These are phyloP conservation scores for Stegostoma tigrinum DNA, from an alignment of 2,113 vertebrate genomes.

Conservation along the genomic window DNA sequence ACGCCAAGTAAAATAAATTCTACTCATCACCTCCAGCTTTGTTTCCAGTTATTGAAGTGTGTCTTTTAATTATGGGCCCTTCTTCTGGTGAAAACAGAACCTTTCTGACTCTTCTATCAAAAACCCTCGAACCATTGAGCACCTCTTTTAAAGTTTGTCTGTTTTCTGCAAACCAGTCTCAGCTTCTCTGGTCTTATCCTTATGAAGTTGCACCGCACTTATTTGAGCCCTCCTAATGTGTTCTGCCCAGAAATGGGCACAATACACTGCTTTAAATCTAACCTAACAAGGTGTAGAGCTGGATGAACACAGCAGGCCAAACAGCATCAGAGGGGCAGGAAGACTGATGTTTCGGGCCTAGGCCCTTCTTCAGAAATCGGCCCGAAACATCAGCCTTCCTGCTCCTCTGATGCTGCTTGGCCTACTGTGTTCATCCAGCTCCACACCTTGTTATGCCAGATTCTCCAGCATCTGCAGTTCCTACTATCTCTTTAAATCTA, in stretches of 20 bases:
- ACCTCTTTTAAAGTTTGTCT: not conserved
- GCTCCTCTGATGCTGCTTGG: too few species aligned
- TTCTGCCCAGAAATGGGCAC: not conserved
- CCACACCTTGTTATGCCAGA: too few species aligned
- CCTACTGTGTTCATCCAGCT: too few species aligned
- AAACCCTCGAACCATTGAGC: not conserved
- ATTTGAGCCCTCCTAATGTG: not conserved
- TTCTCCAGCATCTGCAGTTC: too few species aligned
- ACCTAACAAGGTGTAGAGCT: too few species aligned
- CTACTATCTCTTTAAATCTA: not conserved
- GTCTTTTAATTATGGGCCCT: not conserved
- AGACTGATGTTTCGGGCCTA: too few species aligned
- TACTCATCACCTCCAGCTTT: not conserved
- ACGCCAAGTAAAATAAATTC: not conserved
- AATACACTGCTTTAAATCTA: not conserved
- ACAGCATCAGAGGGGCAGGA: too few species aligned
- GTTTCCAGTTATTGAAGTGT: not conserved
- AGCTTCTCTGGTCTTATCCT: not conserved
- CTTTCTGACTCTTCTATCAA: not conserved
- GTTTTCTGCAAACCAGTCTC: not conserved
- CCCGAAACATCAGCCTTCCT: too few species aligned
- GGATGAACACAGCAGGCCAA: too few species aligned
- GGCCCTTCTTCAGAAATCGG: too few species aligned
- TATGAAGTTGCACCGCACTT: not conserved
- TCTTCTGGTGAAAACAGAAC: not conserved